These are phyloP conservation scores for Amphilophus citrinellus DNA, from an alignment of 2,113 vertebrate species.

Conservation along the genomic window DNA sequence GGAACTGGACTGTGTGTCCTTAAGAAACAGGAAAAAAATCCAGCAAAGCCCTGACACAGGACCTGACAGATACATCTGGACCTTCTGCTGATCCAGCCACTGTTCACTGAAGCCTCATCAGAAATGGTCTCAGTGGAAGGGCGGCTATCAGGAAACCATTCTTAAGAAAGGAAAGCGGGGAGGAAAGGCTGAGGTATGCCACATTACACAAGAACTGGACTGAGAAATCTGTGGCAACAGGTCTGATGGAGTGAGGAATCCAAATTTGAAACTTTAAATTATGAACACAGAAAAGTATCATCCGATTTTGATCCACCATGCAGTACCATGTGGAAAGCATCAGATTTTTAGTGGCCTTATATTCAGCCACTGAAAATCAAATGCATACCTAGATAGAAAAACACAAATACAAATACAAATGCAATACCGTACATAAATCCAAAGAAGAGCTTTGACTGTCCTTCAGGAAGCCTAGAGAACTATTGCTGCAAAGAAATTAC, in stretches of 20 bases:
- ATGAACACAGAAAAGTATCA: not conserved
- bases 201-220: not conserved
- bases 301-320: not conserved
- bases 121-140: not conserved
- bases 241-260: not conserved
- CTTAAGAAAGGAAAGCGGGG: not conserved
- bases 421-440: no score
- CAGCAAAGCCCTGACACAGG: no score
- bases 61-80: no score
- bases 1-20: no score
- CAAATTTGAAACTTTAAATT: not conserved
- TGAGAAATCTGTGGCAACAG: not conserved
- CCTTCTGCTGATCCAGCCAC: no score
- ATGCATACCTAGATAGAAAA: not conserved
- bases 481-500: not conserved
- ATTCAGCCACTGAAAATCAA: not conserved
- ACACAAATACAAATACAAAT: no score
- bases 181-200: no score
- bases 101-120: no score
- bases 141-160: not conserved
- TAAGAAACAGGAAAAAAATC: no score
- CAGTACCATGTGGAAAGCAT: not conserved
- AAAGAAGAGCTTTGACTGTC: no score
- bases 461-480: no score
- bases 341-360: not conserved